These are phyloP conservation scores for Palythoa grandis DNA, from an alignment of 92 coral and sea anemone genomes.

Conservation along the genomic window DNA sequence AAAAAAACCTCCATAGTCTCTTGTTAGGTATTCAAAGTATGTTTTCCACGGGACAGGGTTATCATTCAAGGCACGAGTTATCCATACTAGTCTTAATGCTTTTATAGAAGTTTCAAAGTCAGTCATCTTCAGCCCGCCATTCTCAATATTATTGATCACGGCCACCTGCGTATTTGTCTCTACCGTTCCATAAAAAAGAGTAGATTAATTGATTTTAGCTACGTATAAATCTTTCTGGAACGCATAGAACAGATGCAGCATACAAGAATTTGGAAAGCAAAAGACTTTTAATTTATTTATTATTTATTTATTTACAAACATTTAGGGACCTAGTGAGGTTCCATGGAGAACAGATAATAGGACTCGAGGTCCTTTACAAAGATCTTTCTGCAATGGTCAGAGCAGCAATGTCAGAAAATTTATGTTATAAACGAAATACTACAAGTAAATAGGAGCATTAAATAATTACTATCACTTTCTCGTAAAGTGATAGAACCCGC, in stretches of 20 bases:
- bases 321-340: too few species aligned
- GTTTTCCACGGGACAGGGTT: slow-evolving; percentile 40
- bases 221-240: background rate
- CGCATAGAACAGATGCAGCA: slow-evolving; percentile 35
- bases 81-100: slow-evolving; percentile 35
- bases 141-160: slow-evolving; percentile 20
- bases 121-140: slow-evolving; percentile 24
- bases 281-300: too few species aligned
- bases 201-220: slow-evolving; percentile 14
- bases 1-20: slow-evolving; percentile 18
- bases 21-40: slow-evolving; percentile 20
- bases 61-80: background rate
- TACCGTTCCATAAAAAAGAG: slow-evolving; percentile 19
- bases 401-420: too few species aligned
- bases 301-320: too few species aligned
- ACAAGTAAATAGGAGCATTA: too few species aligned
- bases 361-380: too few species aligned
- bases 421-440: too few species aligned
- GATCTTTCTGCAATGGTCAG: too few species aligned
- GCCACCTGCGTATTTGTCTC: slow-evolving; percentile 20
- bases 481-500: background rate
- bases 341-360: too few species aligned
- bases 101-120: slow-evolving; percentile 39
- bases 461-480: too few species aligned
- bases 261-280: slow-evolving; percentile 38